These are phyloP conservation scores for Lissonota sp. DNA, from an alignment of 2,888 invertebrate species.

Conservation along the genomic window DNA sequence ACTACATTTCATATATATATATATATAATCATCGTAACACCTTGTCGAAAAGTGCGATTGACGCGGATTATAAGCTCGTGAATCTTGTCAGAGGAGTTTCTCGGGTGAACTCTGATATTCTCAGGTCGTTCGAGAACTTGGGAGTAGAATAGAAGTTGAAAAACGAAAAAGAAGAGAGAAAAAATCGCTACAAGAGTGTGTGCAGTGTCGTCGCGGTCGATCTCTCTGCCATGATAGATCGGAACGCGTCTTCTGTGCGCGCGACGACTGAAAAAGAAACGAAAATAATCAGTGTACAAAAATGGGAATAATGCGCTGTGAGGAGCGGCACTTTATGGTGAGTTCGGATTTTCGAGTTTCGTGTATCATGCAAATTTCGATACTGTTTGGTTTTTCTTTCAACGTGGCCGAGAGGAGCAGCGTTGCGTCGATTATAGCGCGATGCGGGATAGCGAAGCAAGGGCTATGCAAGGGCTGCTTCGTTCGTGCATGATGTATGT, in stretches of 20 bases:
- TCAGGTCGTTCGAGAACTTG: not conserved
- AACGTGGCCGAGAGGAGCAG: slow-evolving; percentile 10
- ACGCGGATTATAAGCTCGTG: not conserved
- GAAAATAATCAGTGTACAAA: slow-evolving; percentile 72
- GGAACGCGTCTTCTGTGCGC: slow-evolving; percentile 79
- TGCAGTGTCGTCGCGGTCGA: slow-evolving; percentile 75
- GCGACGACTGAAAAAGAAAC: slow-evolving; percentile 50
- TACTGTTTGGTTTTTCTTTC: slow-evolving; percentile 5
- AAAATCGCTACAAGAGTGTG: slow-evolving; percentile 49
- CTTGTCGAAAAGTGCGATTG: not conserved
- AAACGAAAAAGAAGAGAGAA: slow-evolving; percentile 15
- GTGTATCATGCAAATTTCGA: slow-evolving; percentile 26
- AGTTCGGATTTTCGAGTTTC: slow-evolving; percentile 64
- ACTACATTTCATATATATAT: not conserved
- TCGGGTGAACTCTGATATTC: slow-evolving; percentile 7
- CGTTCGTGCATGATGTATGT: not conserved
- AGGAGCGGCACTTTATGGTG: slow-evolving; percentile 78
- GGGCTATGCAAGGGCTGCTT: slow-evolving; percentile 48
- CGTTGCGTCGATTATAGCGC: slow-evolving; percentile 1
- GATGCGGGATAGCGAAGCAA: slow-evolving; percentile 41
- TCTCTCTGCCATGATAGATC: slow-evolving; percentile 82
- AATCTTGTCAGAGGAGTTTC: slow-evolving; percentile 10
- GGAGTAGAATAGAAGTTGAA: not conserved
- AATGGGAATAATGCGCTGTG: slow-evolving; percentile 77
- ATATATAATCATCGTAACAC: not conserved